These are phyloP conservation scores for Syngnathus scovelli DNA, from an alignment of 2,113 vertebrate genomes.

Conservation along the genomic window DNA sequence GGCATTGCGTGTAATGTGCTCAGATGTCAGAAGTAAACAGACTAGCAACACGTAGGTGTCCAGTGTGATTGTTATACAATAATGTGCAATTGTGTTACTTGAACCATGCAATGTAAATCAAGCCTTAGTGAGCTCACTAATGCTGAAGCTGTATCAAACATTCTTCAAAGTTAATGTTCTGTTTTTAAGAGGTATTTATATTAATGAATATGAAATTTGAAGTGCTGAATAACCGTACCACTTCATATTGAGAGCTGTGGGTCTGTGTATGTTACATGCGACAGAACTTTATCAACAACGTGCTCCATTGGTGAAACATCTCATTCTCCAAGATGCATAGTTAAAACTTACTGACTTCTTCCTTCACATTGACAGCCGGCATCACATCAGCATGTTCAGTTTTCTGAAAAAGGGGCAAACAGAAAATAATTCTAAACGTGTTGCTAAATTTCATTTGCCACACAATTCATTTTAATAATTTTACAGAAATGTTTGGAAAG, in stretches of 20 bases:
- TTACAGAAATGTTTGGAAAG: not conserved
- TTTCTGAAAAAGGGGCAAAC: not conserved
- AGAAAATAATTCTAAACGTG: not conserved
- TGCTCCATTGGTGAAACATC: constrained; percentile 27
- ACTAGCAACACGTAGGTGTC: too few species aligned
- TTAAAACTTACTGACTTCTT: constrained; percentile 21
- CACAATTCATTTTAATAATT: not conserved
- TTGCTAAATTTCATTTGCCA: not conserved
- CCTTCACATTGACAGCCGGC: constrained; percentile 33
- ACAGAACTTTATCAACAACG: not conserved
- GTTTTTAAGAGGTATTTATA: too few species aligned
- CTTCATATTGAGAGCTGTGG: too few species aligned
- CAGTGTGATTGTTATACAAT: too few species aligned
- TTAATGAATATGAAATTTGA: not conserved
- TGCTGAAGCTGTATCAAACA: too few species aligned
- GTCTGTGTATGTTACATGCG: not conserved
- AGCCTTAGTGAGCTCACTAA: too few species aligned
- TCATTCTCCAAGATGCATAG: constrained; percentile 32
- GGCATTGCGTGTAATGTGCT: too few species aligned
- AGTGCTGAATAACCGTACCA: not conserved
- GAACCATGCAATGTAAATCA: too few species aligned
- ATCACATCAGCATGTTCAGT: constrained; percentile 12
- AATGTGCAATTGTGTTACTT: too few species aligned
- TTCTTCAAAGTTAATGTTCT: too few species aligned
- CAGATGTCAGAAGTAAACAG: too few species aligned